Conservation (phyloP, 1,140 invertebrate genomes). For the Diachasma alloeum region DNA sequence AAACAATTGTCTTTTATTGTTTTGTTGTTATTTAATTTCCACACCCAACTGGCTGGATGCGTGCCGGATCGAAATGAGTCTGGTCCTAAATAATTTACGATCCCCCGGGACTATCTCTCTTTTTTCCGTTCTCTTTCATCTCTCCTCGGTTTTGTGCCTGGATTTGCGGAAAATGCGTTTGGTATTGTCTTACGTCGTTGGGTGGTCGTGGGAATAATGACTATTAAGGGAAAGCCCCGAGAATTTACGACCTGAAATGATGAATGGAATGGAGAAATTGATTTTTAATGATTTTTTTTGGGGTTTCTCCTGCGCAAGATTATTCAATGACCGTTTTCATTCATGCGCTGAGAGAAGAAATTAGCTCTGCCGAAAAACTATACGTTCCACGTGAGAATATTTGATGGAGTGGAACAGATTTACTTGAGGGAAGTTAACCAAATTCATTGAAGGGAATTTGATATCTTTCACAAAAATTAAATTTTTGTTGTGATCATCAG, state of each 20-base stretch:
- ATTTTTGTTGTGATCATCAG: too few relatives aligned
- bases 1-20: slow-evolving; percentile 61
- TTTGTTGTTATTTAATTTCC: slow-evolving; percentile 60
- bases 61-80: slow-evolving; percentile 18
- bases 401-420: too few relatives aligned
- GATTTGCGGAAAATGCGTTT: slow-evolving; percentile 40
- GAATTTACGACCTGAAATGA: not conserved
- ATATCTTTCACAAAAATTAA: too few relatives aligned
- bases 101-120: not conserved
- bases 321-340: too few relatives aligned
- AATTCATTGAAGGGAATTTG: too few relatives aligned
- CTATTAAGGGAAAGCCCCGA: not conserved
- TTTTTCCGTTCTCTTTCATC: slow-evolving; percentile 1
- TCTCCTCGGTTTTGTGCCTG: not conserved
- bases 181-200: not conserved
- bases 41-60: not conserved
- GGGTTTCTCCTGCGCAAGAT: too few relatives aligned
- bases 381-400: too few relatives aligned
- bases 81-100: slow-evolving; percentile 63
- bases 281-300: slow-evolving; percentile 6
- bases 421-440: too few relatives aligned
- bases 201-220: not conserved
- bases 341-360: too few relatives aligned
- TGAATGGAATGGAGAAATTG: not conserved
- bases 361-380: too few relatives aligned